These are phyloP conservation scores for Chydorus sphaericus DNA, from an alignment of 2,888 invertebrate species.

Conservation along the genomic window DNA sequence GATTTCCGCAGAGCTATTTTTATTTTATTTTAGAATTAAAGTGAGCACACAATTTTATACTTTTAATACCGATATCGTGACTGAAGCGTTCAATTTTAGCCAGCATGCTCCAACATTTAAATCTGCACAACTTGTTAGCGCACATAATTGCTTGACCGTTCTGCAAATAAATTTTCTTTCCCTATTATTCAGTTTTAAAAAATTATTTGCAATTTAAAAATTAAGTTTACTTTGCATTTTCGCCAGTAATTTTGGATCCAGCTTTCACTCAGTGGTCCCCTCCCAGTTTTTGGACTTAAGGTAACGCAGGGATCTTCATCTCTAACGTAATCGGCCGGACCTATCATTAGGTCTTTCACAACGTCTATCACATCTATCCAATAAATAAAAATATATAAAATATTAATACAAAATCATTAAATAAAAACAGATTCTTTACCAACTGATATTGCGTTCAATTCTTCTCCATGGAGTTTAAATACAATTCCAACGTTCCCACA, in stretches of 20 bases:
- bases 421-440: slow-evolving; percentile 36
- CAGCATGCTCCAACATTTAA: slow-evolving; percentile 99
- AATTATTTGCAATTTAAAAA: slow-evolving; percentile 5
- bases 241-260: slow-evolving; percentile 89
- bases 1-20: slow-evolving; percentile 77
- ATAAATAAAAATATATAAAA: neutral
- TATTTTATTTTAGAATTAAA: neutral
- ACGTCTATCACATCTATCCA: slow-evolving; percentile 79
- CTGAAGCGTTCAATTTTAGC: slow-evolving; percentile 97
- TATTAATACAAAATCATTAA: neutral
- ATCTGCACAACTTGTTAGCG: slow-evolving; percentile 95
- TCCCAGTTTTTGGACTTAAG: slow-evolving; percentile 73
- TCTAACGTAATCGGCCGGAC: slow-evolving; percentile 68
- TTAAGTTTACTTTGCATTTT: slow-evolving; percentile 42
- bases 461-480: slow-evolving; percentile 74
- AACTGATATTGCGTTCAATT: slow-evolving; percentile 70
- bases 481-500: slow-evolving; percentile 95
- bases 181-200: slow-evolving; percentile 35
- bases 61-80: slow-evolving; percentile 62
- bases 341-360: slow-evolving; percentile 84
- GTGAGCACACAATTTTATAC: neutral
- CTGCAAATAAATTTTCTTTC: slow-evolving; percentile 55
- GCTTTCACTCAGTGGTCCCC: slow-evolving; percentile 77
- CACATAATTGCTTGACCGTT: slow-evolving; percentile 91
- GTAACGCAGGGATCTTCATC: slow-evolving; percentile 89